Conservation (phyloP, 1,140 invertebrate genomes). For the Holcopasites calliopsidis region DNA sequence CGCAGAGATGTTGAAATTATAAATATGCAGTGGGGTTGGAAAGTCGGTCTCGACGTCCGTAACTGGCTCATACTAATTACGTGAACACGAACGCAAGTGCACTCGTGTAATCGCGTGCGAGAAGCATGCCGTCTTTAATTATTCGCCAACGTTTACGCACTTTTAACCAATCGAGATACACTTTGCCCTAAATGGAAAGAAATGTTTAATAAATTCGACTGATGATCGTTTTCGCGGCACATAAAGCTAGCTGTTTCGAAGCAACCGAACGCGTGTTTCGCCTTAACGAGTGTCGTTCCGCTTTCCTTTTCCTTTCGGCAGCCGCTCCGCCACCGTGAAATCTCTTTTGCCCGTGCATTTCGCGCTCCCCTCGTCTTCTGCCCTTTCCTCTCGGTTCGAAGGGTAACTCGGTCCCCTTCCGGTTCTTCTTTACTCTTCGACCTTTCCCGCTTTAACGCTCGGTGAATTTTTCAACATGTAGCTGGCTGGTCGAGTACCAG, state of each 20-base stretch:
- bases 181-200: neutral
- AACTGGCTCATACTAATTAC: slow-evolving; percentile 34
- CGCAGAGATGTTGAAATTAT: slow-evolving; percentile 14
- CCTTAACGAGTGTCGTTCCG: slow-evolving; percentile 2
- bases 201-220: neutral
- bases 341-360: slow-evolving; percentile 40
- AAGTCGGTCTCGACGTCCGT: slow-evolving; percentile 40
- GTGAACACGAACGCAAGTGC: slow-evolving; percentile 17
- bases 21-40: slow-evolving; percentile 30
- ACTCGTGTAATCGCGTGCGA: slow-evolving; percentile 17
- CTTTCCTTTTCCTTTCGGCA: slow-evolving; percentile 35
- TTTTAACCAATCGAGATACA: neutral
- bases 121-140: neutral
- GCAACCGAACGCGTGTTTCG: neutral
- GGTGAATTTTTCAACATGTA: slow-evolving; percentile 53
- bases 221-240: slow-evolving; percentile 2
- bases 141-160: neutral
- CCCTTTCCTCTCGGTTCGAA: neutral
- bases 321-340: slow-evolving; percentile 44
- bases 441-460: slow-evolving; percentile 43
- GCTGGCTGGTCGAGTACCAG: slow-evolving; percentile 21
- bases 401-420: slow-evolving; percentile 15
- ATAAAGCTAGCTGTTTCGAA: neutral
- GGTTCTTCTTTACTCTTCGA: slow-evolving; percentile 23
- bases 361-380: slow-evolving; percentile 8